Percentiles rank a stretch among this genome's conserved stretches.
Conservation (phyloP, 2,888 invertebrate species). For the Schizaphis graminum region DNA sequence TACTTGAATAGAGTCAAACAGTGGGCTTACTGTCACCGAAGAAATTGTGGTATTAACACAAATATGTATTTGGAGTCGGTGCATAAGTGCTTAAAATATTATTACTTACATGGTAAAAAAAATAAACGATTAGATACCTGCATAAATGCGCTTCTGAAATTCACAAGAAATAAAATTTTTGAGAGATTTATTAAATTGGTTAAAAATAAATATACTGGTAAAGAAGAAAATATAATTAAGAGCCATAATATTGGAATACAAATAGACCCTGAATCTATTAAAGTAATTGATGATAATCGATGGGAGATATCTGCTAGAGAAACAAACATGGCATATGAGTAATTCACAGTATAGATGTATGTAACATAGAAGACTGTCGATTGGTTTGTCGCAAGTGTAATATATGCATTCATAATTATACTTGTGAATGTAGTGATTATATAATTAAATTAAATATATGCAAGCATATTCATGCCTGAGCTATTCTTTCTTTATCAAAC, state of each 20-base stretch:
- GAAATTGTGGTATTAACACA: constrained; percentile 59
- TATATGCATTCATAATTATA: constrained; percentile 54
- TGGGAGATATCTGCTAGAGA: constrained; percentile 12
- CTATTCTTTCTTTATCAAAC: neutral
- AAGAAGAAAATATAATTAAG: neutral
- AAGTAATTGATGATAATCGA: too few relatives aligned
- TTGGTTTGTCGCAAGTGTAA: constrained; percentile 39
- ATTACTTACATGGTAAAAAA: constrained; percentile 51
- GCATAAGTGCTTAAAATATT: constrained; percentile 65
- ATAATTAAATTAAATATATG: constrained; percentile 62
- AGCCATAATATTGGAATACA: constrained; percentile 7
- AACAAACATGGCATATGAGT: constrained; percentile 27
- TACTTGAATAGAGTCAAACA: neutral
- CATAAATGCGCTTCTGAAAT: constrained; percentile 53
- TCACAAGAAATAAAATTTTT: constrained; percentile 63
- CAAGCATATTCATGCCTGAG: constrained; percentile 61
- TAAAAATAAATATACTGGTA: constrained; percentile 33
- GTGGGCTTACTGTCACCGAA: constrained; percentile 64
- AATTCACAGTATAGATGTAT: neutral
- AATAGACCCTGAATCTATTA: constrained; percentile 13
- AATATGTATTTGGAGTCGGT: constrained; percentile 60
- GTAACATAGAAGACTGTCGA: constrained; percentile 42
- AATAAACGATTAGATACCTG: constrained; percentile 54
- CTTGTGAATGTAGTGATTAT: constrained; percentile 61
- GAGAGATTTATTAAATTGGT: constrained; percentile 34